Conservation (phyloP, 2,113 vertebrate species). For the Probosciger aterrimus region DNA sequence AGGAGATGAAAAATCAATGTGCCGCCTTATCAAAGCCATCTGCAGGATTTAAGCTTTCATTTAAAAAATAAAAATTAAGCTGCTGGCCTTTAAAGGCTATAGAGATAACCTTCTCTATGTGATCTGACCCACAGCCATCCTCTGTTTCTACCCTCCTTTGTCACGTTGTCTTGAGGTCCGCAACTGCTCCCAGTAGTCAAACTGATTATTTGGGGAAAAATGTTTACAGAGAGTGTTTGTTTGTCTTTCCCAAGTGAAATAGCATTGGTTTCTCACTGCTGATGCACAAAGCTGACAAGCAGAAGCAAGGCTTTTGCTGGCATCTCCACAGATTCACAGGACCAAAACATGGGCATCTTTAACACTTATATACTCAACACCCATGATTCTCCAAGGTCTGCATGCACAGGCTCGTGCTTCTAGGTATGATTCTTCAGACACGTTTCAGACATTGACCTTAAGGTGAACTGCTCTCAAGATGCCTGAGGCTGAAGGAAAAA, state of each 20-base stretch:
- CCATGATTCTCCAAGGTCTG: not conserved
- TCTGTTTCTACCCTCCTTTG: not conserved
- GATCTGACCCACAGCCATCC: conserved; percentile 17
- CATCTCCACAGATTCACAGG: not conserved
- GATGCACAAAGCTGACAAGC: not conserved
- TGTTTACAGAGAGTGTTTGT: not conserved
- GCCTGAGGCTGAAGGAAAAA: not conserved
- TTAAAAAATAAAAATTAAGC: conserved; percentile 61
- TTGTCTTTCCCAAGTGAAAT: not conserved
- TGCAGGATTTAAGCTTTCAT: conserved; percentile 59
- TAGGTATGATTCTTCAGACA: not conserved
- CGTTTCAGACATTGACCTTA: not conserved
- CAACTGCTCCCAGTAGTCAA: not conserved
- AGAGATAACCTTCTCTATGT: conserved; percentile 49
- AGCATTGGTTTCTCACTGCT: not conserved
- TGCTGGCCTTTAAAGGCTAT: conserved; percentile 49
- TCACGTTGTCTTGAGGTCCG: not conserved
- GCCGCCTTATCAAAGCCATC: conserved; percentile 56
- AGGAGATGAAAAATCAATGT: conserved; percentile 55
- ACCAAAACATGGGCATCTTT: accelerated
- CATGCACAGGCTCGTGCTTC: not conserved
- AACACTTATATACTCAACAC: accelerated
- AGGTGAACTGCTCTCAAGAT: not conserved
- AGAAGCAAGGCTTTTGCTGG: not conserved
- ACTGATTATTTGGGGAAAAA: not conserved